These are phyloP conservation scores for Synchiropus splendidus DNA, from an alignment of 2,113 vertebrate genomes.

Conservation along the genomic window DNA sequence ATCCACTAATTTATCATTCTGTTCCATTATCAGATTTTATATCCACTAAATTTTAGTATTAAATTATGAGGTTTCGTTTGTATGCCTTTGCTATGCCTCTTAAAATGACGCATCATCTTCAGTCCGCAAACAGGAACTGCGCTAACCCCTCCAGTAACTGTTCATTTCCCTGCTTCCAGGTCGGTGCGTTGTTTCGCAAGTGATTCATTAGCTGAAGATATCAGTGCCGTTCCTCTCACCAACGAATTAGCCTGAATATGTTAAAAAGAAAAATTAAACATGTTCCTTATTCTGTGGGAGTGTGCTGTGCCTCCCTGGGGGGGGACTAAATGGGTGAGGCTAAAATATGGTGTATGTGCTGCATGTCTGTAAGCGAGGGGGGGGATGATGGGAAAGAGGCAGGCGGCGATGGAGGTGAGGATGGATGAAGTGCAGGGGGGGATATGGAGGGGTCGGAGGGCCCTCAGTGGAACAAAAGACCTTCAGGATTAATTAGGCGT, in stretches of 20 bases:
- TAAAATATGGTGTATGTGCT: slow-evolving; percentile 20
- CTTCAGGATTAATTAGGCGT: slow-evolving; percentile 76
- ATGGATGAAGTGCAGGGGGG: slow-evolving; percentile 52
- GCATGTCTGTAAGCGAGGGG: slow-evolving; percentile 3
- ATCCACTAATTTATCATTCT: no score
- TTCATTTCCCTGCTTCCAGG: background rate
- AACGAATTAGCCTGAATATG: slow-evolving; percentile 20
- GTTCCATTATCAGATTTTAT: no score
- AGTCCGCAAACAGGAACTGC: no score
- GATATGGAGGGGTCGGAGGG: slow-evolving; percentile 46
- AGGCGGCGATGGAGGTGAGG: slow-evolving; percentile 33
- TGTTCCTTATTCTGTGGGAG: slow-evolving; percentile 38
- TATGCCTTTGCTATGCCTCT: no score
- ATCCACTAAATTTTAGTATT: no score
- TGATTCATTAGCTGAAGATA: background rate
- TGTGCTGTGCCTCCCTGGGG: slow-evolving; percentile 21
- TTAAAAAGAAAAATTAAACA: slow-evolving; percentile 27
- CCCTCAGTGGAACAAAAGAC: slow-evolving; percentile 67
- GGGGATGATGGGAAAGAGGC: slow-evolving; percentile 20
- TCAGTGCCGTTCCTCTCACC: slow-evolving; percentile 12
- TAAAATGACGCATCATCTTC: no score
- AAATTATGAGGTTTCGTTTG: no score
- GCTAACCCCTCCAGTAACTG: no score
- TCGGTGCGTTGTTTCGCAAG: background rate
- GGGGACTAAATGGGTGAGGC: slow-evolving; percentile 22